Base-by-base conservation (phyloP, 2,888 invertebrate species). In the Drosophila aldrichi region DNA sequence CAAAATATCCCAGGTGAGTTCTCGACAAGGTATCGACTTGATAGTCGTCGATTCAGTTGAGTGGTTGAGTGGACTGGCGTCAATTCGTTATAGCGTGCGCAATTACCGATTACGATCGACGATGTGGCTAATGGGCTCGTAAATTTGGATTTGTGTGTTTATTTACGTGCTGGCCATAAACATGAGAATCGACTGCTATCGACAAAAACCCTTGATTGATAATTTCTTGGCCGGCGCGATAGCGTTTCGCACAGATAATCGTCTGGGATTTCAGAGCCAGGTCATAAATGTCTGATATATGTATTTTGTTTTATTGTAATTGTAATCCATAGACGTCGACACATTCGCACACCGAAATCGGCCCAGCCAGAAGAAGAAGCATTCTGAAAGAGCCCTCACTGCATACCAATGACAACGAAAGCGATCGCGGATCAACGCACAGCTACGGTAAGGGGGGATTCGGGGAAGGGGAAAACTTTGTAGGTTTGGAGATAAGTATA, bases 321-420 rank as follows among this genome's bases (percentile, higher is more conserved):
- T 29, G 29, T 29, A 8, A 25, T 22, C 91, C 92, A 3, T 92
- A 94, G 85, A 94, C 94, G 56, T 94, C 95, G 43, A 94, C 95
- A 90, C 92, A 93, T 74, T 93, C 92, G 48, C 94, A 94, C 80
- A 91, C 94, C 56, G 95, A 95, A 91, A 94, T 95, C 77, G 96
- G 96, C 66, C 96, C 96, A 20, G 95, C 95, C 66, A 94, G 96
- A 82, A 95, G 95, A 77, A 96, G 96, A 91, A 96, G 96, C 91
- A 96, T 96, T 88, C 93, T 96, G 60, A 95, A 96, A 90, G 95
- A 95, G 91, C 93, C 94, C 3, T 63, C 76, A 16, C 79, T 86
- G 10, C 78, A 75, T 61, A 92, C 93, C 64, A 92, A 89, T 60
- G 93, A 93, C 66, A 92, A 90, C 74, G 93, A 93, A 77, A 93